A percentile compares a stretch with the other conserved stretches of the same genome.
These are phyloP conservation scores for Platysteira castanea DNA, from an alignment of 2,113 vertebrate genomes.

Conservation along the genomic window DNA sequence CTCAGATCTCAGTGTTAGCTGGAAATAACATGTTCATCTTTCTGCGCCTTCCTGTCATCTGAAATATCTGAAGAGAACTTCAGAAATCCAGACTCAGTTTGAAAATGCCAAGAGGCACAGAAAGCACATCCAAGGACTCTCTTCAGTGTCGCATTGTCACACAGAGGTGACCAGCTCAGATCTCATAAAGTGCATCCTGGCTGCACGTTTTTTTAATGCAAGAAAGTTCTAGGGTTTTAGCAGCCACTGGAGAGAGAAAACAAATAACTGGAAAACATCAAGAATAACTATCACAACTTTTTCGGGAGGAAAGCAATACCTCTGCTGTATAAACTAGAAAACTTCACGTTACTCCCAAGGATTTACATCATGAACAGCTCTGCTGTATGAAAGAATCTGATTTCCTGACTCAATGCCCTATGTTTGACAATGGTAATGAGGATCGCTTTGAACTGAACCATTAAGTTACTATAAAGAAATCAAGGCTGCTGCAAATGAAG, in stretches of 20 bases:
- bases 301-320: not conserved
- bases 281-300: not conserved
- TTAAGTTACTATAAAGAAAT: not conserved
- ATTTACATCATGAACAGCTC: not conserved
- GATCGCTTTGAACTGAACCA: not conserved
- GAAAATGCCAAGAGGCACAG: not conserved
- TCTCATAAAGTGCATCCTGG: not conserved
- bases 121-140: not conserved
- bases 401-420: not conserved
- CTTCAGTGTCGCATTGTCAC: accelerated
- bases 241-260: not conserved
- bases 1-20: not conserved
- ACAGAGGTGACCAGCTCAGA: not conserved
- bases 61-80: not conserved
- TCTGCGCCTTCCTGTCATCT: not conserved
- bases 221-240: not conserved
- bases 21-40: not conserved
- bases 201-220: not conserved
- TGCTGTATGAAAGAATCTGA: not conserved
- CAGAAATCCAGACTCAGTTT: not conserved
- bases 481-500: not conserved
- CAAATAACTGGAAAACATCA: not conserved
- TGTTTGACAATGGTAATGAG: not conserved
- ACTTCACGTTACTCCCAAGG: not conserved
- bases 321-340: not conserved